phyloP scores from a whole-genome alignment of 2,797 vertebrate species.

The Mus minutoides region DNA sequence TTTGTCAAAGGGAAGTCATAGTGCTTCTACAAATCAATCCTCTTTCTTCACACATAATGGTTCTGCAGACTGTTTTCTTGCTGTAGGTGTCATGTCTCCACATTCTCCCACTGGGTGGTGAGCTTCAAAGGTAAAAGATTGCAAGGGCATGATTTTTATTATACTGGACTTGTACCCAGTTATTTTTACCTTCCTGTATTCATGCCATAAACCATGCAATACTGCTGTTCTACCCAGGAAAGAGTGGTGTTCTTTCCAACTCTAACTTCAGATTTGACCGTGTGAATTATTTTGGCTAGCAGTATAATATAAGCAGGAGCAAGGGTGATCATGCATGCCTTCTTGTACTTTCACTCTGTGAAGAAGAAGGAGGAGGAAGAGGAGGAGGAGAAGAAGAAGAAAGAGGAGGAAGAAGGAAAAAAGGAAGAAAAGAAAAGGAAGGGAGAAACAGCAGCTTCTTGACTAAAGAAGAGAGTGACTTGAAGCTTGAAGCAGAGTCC shows the following conservation, averaged over 20 bases:
- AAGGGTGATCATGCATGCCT: too few species aligned
- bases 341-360: not conserved
- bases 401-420: not conserved
- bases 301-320: not conserved
- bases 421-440: accelerated
- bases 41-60: not conserved
- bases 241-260: not conserved
- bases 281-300: not conserved
- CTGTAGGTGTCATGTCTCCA: not conserved
- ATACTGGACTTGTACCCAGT: not conserved
- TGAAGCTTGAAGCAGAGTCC: not conserved
- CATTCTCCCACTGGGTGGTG: not conserved
- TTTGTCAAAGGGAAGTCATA: not conserved
- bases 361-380: not conserved
- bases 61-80: not conserved
- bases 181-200: not conserved
- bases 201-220: not conserved
- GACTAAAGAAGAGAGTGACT: not conserved
- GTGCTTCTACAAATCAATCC: not conserved
- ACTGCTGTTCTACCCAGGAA: not conserved
- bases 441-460: not conserved
- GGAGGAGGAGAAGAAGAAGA: too few species aligned
- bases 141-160: not conserved
- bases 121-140: not conserved
- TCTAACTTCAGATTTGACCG: not conserved